These are phyloP conservation scores for Vandiemenella viatica DNA, from an alignment of 2,888 invertebrate species.

Conservation along the genomic window DNA sequence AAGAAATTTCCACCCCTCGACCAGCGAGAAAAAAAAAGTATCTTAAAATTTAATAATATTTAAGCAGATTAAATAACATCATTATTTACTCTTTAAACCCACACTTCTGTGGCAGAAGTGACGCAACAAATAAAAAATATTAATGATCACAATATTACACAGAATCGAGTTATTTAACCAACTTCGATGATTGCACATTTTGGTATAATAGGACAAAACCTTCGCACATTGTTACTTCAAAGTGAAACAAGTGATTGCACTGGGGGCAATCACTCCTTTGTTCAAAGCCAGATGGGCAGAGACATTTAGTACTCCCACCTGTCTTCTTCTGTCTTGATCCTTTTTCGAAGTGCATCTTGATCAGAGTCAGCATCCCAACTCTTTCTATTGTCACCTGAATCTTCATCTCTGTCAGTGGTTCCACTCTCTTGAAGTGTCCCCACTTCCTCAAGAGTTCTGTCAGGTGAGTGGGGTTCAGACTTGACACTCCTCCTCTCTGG, in stretches of 20 bases:
- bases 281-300: not conserved
- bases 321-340: slow-evolving; percentile 17
- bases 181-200: slow-evolving; percentile 19
- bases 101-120: no score
- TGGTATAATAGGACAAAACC: not conserved
- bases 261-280: slow-evolving; percentile 3
- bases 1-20: slow-evolving; percentile 6
- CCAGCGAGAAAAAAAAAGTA: not conserved
- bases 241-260: no score
- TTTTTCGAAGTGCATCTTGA: slow-evolving; percentile 15
- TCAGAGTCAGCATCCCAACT: slow-evolving; percentile 15
- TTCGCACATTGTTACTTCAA: not conserved
- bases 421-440: slow-evolving; percentile 20
- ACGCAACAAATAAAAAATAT: slow-evolving; percentile 1
- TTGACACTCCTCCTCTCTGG: slow-evolving; percentile 8
- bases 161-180: no score
- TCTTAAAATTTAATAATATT: not conserved
- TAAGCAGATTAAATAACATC: not conserved
- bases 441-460: slow-evolving; percentile 26
- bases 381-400: not conserved
- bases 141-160: slow-evolving; percentile 3
- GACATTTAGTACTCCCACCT: slow-evolving; percentile 17
- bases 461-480: slow-evolving; percentile 9
- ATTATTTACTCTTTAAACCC: not conserved
- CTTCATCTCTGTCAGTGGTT: slow-evolving; percentile 11